phyloP scores from a whole-genome alignment of 2,113 vertebrate species.

The Seriola rivoliana region DNA sequence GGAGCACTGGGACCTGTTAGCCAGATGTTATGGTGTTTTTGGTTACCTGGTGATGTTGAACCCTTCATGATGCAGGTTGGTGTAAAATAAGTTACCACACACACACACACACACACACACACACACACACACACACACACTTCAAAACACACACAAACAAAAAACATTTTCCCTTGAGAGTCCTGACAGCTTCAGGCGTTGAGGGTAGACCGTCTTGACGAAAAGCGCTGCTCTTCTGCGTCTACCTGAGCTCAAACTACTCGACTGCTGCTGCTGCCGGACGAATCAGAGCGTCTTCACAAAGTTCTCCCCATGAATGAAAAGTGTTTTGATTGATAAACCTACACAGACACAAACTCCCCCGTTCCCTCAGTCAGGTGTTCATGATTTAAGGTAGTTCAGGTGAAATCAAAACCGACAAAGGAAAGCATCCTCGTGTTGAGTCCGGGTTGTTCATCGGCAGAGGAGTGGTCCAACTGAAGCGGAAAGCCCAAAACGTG shows the following conservation, averaged over 20 bases:
- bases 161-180: conserved; percentile 44
- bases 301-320: conserved; percentile 1
- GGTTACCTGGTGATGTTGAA: conserved; percentile 10
- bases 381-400: conserved; percentile 62
- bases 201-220: conserved; percentile 8
- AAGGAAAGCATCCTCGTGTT: not conserved
- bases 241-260: conserved; percentile 25
- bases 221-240: conserved; percentile 61
- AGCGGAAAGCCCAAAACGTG: not conserved
- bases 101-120: conserved; percentile 23
- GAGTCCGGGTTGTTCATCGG: not conserved
- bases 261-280: conserved; percentile 12
- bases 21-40: not conserved
- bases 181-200: conserved; percentile 24
- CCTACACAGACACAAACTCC: conserved; percentile 42
- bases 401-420: conserved; percentile 54
- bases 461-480: not conserved
- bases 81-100: conserved; percentile 21
- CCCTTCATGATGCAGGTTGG: not conserved
- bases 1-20: not conserved
- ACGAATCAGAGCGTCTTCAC: not conserved
- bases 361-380: conserved; percentile 28
- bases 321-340: conserved; percentile 34
- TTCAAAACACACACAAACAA: conserved; percentile 12
- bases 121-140: conserved; percentile 45